These are phyloP conservation scores for Mimumesa dahlbomi DNA, from an alignment of 2,888 invertebrate genomes.

Conservation along the genomic window DNA sequence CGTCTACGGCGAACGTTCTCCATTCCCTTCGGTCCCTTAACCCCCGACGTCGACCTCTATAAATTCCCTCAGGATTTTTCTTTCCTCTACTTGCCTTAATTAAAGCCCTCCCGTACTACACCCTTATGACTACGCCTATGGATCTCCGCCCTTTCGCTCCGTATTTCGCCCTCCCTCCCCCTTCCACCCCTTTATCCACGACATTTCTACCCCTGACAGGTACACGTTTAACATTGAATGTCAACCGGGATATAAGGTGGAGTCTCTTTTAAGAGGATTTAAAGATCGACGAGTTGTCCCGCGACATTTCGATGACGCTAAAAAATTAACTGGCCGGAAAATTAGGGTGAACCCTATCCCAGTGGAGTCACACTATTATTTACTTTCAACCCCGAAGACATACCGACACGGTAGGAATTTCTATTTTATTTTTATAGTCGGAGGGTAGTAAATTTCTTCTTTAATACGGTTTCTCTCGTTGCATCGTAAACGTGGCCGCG, in stretches of 20 bases:
- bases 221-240: conserved; percentile 46
- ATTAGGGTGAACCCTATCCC: too few relatives aligned
- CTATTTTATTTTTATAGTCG: too few relatives aligned
- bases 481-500: neutral
- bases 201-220: conserved; percentile 49
- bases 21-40: conserved; percentile 64
- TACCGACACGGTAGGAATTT: too few relatives aligned
- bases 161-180: conserved; percentile 47
- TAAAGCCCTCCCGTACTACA: conserved; percentile 76
- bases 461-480: too few relatives aligned
- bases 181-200: conserved; percentile 41
- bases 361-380: too few relatives aligned
- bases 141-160: conserved; percentile 63
- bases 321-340: too few relatives aligned
- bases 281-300: conserved; percentile 7
- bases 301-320: conserved; percentile 1
- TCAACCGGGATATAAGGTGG: conserved; percentile 30
- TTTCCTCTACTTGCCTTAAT: conserved; percentile 79
- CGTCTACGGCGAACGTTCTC: conserved; percentile 62
- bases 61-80: conserved; percentile 79
- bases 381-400: too few relatives aligned
- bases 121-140: conserved; percentile 68
- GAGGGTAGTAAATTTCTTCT: too few relatives aligned
- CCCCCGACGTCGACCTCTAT: conserved; percentile 73
- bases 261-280: conserved; percentile 26